These are phyloP conservation scores for Drosophila pandora DNA, from an alignment of 1,140 invertebrate species.

Conservation along the genomic window DNA sequence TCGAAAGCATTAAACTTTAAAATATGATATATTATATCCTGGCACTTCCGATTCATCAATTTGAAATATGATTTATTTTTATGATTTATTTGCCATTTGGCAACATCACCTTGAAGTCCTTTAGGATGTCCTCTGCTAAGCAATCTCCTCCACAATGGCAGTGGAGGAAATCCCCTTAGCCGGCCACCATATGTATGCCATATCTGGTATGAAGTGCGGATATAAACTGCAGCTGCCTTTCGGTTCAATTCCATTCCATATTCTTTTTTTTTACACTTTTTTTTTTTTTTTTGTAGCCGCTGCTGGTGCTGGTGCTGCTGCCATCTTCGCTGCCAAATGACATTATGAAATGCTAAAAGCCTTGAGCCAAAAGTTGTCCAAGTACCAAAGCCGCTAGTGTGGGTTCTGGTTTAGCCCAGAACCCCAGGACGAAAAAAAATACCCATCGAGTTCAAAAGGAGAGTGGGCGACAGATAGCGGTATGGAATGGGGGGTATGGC, in stretches of 20 bases:
- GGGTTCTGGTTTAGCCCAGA: conserved; percentile 21
- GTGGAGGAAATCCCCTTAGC: conserved; percentile 2
- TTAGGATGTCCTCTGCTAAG: neutral
- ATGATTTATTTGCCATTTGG: neutral
- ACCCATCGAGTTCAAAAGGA: conserved; percentile 9
- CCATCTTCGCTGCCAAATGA: conserved; percentile 46
- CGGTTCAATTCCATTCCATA: conserved; percentile 34
- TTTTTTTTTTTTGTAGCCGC: conserved; percentile 11
- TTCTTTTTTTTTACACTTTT: conserved; percentile 23
- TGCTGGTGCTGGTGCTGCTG: conserved; percentile 11
- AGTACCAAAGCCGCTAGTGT: conserved; percentile 31
- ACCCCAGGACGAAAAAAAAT: neutral
- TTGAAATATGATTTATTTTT: neutral
- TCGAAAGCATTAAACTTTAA: no score
- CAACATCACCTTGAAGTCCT: neutral
- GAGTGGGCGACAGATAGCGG: conserved; percentile 4
- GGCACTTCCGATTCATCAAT: neutral
- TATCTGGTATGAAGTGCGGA: conserved; percentile 42
- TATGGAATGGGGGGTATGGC: neutral
- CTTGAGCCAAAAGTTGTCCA: conserved; percentile 59
- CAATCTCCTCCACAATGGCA: neutral
- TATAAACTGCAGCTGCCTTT: conserved; percentile 41
- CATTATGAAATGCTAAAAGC: conserved; percentile 63
- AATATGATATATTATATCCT: neutral
- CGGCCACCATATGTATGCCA: conserved; percentile 21